A percentile compares a stretch with the other conserved stretches of the same genome.
Evolutionary conservation across 2,888 invertebrate species (phyloP).

Genomic region (Nomada hirtipes): DNA sequence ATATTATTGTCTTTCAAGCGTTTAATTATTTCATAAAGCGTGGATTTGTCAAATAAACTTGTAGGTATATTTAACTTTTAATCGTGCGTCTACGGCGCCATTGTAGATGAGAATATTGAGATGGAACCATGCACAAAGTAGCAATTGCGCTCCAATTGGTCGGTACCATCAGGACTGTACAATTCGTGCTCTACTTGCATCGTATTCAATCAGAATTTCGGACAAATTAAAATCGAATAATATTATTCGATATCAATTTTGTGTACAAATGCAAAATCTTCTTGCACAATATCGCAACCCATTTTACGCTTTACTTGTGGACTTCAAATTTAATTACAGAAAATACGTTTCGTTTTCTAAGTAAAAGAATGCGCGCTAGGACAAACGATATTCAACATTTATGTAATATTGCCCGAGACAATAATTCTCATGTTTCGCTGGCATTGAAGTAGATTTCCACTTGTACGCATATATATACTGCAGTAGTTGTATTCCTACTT

Average conservation of each 20-base stretch:
- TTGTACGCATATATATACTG: too few species aligned
- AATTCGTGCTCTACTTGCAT: not conserved
- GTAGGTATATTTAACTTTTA: not conserved
- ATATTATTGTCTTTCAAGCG: not conserved
- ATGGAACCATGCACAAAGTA: not conserved
- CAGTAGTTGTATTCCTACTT: not conserved
- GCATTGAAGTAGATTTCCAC: not conserved
- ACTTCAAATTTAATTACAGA: not conserved
- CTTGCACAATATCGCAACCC: not conserved
- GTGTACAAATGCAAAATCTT: not conserved
- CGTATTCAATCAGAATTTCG: not conserved
- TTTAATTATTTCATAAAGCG: not conserved
- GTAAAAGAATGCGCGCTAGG: too few species aligned
- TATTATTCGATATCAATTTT: not conserved
- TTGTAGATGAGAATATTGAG: conserved; percentile 2
- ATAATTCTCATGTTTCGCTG: not conserved
- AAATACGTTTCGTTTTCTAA: not conserved
- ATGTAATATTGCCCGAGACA: not conserved
- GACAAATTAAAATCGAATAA: not conserved
- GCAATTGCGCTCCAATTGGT: conserved; percentile 4
- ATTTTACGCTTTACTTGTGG: not conserved
- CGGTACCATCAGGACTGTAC: conserved; percentile 11
- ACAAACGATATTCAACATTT: not conserved
- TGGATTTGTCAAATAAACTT: not conserved
- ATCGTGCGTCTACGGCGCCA: not conserved